phyloP scores from a whole-genome alignment of 2,797 vertebrate species.

The Eleutherodactylus coqui region DNA sequence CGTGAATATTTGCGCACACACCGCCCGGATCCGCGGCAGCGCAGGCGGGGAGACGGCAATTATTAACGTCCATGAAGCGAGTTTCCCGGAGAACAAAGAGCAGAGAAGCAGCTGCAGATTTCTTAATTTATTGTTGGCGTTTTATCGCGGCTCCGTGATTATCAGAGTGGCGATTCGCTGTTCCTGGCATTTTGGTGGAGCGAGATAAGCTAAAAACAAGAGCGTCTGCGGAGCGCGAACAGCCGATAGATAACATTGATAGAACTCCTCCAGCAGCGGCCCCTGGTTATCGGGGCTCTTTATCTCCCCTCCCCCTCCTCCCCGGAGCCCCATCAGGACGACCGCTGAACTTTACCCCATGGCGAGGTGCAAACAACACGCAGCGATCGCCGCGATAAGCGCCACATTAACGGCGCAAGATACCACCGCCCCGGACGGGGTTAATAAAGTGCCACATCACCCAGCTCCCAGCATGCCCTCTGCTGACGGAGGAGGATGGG shows the following conservation, averaged over 20 bases:
- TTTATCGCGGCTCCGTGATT: slow-evolving; percentile 76
- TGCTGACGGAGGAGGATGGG: not conserved
- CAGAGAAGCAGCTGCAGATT: slow-evolving; percentile 66
- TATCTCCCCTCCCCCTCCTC: slow-evolving; percentile 81
- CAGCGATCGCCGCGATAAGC: slow-evolving; percentile 58
- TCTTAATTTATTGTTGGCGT: slow-evolving; percentile 79
- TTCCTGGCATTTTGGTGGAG: slow-evolving; percentile 97
- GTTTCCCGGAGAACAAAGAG: slow-evolving; percentile 43
- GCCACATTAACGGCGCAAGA: slow-evolving; percentile 55
- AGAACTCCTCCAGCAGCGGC: slow-evolving; percentile 91
- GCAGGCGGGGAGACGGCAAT: too few species aligned
- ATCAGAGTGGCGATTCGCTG: slow-evolving; percentile 83
- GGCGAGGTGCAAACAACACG: slow-evolving; percentile 62
- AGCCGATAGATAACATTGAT: slow-evolving; percentile 95
- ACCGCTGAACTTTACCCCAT: slow-evolving; percentile 77
- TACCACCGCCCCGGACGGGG: slow-evolving; percentile 29
- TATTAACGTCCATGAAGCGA: slow-evolving; percentile 28
- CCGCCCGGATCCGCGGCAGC: too few species aligned
- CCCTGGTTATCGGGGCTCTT: slow-evolving; percentile 90
- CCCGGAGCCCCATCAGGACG: slow-evolving; percentile 77
- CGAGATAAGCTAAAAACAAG: slow-evolving; percentile 95
- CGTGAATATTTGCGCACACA: too few species aligned
- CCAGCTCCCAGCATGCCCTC: not conserved
- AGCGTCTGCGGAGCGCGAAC: slow-evolving; percentile 90
- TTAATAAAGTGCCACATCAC: slow-evolving; percentile 43